Conservation (phyloP, 2,888 invertebrate genomes). For the Ophraella communa region DNA sequence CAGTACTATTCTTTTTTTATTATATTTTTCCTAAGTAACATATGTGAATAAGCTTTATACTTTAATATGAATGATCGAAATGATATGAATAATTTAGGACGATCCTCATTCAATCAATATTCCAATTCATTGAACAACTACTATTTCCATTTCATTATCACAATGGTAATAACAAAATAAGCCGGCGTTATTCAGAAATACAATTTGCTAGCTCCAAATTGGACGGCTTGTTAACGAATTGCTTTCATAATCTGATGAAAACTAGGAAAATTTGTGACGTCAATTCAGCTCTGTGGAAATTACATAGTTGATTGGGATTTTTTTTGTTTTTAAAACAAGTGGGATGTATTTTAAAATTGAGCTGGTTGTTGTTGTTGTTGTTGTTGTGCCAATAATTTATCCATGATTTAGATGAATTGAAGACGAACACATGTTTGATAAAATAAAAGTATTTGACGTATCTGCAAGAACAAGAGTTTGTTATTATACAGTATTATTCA, state of each 20-base stretch:
- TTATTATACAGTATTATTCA: too few species aligned
- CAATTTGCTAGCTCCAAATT: background rate
- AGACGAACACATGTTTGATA: too few species aligned
- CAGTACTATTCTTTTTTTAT: too few species aligned
- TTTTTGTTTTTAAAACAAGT: background rate
- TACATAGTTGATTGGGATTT: background rate
- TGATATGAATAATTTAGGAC: background rate
- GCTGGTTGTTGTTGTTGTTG: too few species aligned
- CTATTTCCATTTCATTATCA: background rate
- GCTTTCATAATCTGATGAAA: background rate
- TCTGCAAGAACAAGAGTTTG: too few species aligned
- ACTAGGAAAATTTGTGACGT: background rate
- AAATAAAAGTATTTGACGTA: too few species aligned
- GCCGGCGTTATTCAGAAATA: background rate
- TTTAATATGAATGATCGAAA: background rate
- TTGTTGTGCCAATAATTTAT: background rate
- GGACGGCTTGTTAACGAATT: background rate
- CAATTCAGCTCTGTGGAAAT: background rate
- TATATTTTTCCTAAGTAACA: too few species aligned
- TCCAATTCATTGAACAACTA: slow-evolving; percentile 2
- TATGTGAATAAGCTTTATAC: too few species aligned
- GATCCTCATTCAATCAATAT: slow-evolving; percentile 7
- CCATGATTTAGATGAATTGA: background rate
- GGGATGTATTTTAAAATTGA: background rate
- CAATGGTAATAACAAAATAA: too few species aligned